Conservation (phyloP, 2,888 invertebrate genomes). For the Ethmia dodecea region DNA sequence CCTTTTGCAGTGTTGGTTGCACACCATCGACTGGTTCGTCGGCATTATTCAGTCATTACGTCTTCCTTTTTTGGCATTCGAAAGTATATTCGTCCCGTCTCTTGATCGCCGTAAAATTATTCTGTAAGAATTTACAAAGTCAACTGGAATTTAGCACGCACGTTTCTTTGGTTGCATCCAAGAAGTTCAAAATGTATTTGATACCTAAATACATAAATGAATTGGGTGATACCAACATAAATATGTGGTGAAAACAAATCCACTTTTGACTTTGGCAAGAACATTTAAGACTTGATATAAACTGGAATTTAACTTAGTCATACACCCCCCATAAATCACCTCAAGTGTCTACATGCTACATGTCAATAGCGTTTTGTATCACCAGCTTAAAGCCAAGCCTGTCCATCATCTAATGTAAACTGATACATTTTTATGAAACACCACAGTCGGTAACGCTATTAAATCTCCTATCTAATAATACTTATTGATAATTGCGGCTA, state of each 20-base stretch:
- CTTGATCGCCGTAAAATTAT: constrained; percentile 29
- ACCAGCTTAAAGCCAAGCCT: constrained; percentile 20
- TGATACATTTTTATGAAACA: constrained; percentile 34
- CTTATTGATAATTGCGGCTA: constrained; percentile 23
- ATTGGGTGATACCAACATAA: no score
- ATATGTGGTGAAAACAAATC: no score
- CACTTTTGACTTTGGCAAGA: no score
- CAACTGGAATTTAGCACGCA: constrained; percentile 30
- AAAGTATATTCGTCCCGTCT: constrained; percentile 30
- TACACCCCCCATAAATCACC: no score
- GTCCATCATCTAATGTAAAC: constrained; percentile 24
- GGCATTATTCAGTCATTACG: constrained; percentile 29
- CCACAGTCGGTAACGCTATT: constrained; percentile 22
- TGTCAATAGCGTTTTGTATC: constrained; percentile 22
- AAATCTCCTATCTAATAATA: constrained; percentile 25
- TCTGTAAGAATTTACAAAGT: constrained; percentile 35
- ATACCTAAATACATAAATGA: no score
- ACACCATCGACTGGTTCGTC: constrained; percentile 10
- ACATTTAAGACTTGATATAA: no score
- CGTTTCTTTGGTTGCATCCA: constrained; percentile 25
- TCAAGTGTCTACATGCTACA: no score
- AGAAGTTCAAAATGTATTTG: no score
- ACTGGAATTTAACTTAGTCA: no score
- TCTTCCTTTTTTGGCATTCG: constrained; percentile 38
- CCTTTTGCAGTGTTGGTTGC: constrained; percentile 1